Evolutionary conservation across 2,113 vertebrate genomes (phyloP).

Genomic region (Machaerirhynchus nigripectus): DNA sequence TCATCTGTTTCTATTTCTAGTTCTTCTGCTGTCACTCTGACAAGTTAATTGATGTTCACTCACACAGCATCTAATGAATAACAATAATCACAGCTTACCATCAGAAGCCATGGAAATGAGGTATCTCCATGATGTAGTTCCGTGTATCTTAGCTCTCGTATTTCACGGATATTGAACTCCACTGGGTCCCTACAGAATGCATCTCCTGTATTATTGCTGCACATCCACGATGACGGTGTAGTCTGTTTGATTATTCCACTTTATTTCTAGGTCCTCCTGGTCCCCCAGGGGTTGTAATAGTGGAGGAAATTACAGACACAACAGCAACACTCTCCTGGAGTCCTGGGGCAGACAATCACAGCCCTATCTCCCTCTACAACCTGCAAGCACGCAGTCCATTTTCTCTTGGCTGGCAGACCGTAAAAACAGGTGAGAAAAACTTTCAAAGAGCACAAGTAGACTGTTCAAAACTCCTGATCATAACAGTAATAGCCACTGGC

Average conservation of each 20-base stretch:
- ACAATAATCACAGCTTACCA: not conserved
- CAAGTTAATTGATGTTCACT: not conserved
- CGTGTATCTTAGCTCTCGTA: not conserved
- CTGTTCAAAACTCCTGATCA: not conserved
- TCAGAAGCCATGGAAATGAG: not conserved
- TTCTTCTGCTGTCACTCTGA: not conserved
- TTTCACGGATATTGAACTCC: conserved; percentile 12
- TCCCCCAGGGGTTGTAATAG: conserved; percentile 94
- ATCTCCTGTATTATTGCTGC: not conserved
- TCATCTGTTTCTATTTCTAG: not conserved
- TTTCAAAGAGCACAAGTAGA: not conserved
- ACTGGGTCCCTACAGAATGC: not conserved
- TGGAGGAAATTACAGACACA: conserved; percentile 92
- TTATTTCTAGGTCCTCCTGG: conserved; percentile 87
- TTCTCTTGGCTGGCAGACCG: conserved; percentile 96
- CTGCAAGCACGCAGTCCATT: conserved; percentile 95
- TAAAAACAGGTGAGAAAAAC: conserved; percentile 87
- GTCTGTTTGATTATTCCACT: conserved; percentile 25
- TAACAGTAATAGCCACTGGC: not conserved
- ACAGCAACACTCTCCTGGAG: conserved; percentile 95
- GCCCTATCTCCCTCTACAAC: conserved; percentile 90
- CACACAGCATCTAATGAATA: not conserved
- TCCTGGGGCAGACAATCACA: conserved; percentile 92
- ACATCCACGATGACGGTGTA: not conserved
- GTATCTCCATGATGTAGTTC: not conserved